Evolutionary conservation across 1,140 invertebrate genomes (phyloP), one percentile per base, ranked within the genome.

Genomic region (Stenopsyche tienmushanensis): DNA sequence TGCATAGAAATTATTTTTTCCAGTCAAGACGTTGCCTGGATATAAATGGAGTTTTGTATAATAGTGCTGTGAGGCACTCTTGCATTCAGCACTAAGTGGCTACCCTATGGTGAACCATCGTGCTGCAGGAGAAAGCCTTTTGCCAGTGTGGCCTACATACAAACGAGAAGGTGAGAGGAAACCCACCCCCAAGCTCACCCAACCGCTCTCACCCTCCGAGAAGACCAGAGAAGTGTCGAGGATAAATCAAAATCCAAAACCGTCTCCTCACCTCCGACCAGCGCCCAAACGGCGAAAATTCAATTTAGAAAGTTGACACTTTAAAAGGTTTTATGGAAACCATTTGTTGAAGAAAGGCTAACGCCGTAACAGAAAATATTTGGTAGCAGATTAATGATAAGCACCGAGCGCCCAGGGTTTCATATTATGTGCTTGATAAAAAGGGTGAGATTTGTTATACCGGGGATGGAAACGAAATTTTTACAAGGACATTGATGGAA

Each of bases 251-350:
- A 64, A 39, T 41, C 52, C 39, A 62, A 58, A 58, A 53, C 23
- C 29, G 50, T 17, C 54, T 47, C 29, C 5, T 18, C 29, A 59
- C 13, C 54, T 47, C 29, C 5, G 29, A 53, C 44, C 59, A 42
- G 20, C 26, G 17, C 21, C 34, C 58, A 20, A 34, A 34, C 24
- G 50, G 23, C 29, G 59, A 67, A 64, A 67, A 67, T 67, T 67
- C 66, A 67, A 67, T 67, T 67, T 67, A 20, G 54, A 47, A 52
- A 59, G 29, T 67, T 67, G 66, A 67, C 66, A 67, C 62, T 67
- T 67, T 67, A 67, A 67, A 67, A 67, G 66, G 66, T 67, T 67
- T 67, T 67, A 59, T 64, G 54, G 64, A 54, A 67, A 64, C 66
- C 66, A 60, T 44, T 67, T 67, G 53, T 59, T 25, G 60, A 44